phyloP scores from a whole-genome alignment of 2,113 vertebrate genomes.

The Alligator mississippiensis region DNA sequence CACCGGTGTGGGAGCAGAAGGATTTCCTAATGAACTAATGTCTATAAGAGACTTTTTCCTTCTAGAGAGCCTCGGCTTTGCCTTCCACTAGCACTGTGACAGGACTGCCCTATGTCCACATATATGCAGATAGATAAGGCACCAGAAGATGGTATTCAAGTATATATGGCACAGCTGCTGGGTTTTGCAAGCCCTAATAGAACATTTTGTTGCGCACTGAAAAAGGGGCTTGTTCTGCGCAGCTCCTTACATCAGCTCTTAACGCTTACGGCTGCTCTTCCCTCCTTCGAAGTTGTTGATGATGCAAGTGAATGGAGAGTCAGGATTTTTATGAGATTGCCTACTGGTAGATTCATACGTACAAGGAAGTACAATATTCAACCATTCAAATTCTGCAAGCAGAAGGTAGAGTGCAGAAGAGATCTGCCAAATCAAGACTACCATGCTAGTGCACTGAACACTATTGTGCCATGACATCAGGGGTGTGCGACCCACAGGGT shows the following conservation, averaged over 20 bases:
- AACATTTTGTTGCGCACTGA: rapidly evolving
- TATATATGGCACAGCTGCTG: background rate
- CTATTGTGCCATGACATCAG: background rate
- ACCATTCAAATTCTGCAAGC: background rate
- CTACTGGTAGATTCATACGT: background rate
- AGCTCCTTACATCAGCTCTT: background rate
- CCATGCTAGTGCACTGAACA: background rate
- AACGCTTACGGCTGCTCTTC: background rate
- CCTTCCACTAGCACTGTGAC: rapidly evolving
- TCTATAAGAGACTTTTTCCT: background rate
- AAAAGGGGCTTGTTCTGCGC: no score
- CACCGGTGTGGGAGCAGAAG: background rate
- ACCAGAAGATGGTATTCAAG: background rate
- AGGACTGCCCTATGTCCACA: background rate
- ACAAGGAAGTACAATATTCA: background rate
- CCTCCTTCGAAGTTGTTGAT: background rate
- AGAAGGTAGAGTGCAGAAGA: background rate
- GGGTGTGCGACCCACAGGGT: background rate
- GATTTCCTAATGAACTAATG: background rate
- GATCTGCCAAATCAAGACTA: background rate
- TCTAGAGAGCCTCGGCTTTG: rapidly evolving
- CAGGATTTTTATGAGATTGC: background rate
- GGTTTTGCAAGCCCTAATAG: rapidly evolving
- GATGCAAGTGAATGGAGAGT: background rate
- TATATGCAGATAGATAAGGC: rapidly evolving